Evolutionary conservation across 2,797 vertebrate species (phyloP), one percentile per base, ranked within the genome.

Genomic region (Coregonus sp.): DNA sequence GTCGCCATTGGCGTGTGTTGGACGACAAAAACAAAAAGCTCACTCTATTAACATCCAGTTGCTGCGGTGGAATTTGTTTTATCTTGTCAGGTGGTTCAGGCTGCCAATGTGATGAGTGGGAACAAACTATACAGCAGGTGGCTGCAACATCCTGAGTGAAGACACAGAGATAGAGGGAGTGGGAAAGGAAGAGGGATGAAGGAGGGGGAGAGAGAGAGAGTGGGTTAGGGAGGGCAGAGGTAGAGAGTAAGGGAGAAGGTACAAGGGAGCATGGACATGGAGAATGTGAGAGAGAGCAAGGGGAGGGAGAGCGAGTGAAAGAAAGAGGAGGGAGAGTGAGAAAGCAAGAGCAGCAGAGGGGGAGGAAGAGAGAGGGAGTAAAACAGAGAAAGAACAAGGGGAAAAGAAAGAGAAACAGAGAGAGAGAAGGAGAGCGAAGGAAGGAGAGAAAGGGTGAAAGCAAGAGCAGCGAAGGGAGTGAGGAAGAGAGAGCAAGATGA

Each of bases 31-130:
- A 59, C 31, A 73, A 75, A 51, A 70, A 77, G 63, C 80, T 73
- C 59, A 79, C 78, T 84, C 84, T 86, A 83, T 91, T 90, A 85
- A 25, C 25, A 25, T 89, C 82, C 52, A 47, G 71, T 81, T 80
- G 70, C 75, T 74, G 70, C 75, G 74, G 74, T 56, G 80, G 75
- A 89, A 87, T 89, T 86, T 80, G 85, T 86, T 89, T 88, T 88
- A 75, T 81, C 78, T 82, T 82, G 82, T 90, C 85, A 86, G 86
- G 69, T 79, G 9, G 78, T 82, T 88, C 82, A 80, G 79, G 83
- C 81, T 89, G 89, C 90, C 88, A 86, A 25, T 40, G 80, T 91
- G 90, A 92, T 85, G 86, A 90, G 90, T 89, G 87, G 80, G 82
- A 74, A 75, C 56, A 20, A 70, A 82, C 68, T 59, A 52, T 80